Evolutionary conservation across 2,888 invertebrate species (phyloP).

Genomic region (Iphiclides podalirius): DNA sequence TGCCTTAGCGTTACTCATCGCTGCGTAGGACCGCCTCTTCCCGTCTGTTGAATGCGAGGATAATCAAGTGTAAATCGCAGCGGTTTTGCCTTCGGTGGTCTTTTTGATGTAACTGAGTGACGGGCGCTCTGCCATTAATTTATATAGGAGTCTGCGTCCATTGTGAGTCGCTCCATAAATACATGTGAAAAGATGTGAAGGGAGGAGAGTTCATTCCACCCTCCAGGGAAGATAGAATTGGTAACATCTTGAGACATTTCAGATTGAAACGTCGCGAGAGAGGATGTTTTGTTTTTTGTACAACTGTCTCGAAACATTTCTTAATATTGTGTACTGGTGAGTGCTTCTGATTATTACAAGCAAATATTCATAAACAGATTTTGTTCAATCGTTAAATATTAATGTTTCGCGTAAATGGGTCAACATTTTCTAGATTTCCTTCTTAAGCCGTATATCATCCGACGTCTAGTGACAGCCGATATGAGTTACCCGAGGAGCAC

Average conservation of each 20-base stretch:
- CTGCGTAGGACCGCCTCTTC: not conserved
- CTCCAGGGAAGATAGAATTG: no score
- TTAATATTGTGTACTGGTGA: no score
- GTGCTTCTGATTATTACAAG: no score
- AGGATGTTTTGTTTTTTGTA: no score
- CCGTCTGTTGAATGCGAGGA: not conserved
- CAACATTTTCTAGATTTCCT: not conserved
- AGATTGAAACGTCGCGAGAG: no score
- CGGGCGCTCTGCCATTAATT: not conserved
- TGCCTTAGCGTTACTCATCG: not conserved
- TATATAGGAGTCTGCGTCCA: not conserved
- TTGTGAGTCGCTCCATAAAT: not conserved
- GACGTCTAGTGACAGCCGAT: not conserved
- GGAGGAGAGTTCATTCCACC: no score
- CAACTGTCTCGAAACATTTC: no score
- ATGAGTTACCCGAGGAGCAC: not conserved
- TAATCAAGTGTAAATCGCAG: conserved; percentile 11
- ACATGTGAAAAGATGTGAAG: not conserved
- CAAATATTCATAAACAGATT: no score
- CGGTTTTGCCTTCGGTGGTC: not conserved
- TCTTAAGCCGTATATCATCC: not conserved
- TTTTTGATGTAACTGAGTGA: not conserved
- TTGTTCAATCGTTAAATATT: no score
- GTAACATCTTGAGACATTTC: no score
- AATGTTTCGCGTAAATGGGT: not conserved